Base-by-base conservation (phyloP, 53 echinoderm and acorn worm genomes). In the Luidia sarsii region DNA sequence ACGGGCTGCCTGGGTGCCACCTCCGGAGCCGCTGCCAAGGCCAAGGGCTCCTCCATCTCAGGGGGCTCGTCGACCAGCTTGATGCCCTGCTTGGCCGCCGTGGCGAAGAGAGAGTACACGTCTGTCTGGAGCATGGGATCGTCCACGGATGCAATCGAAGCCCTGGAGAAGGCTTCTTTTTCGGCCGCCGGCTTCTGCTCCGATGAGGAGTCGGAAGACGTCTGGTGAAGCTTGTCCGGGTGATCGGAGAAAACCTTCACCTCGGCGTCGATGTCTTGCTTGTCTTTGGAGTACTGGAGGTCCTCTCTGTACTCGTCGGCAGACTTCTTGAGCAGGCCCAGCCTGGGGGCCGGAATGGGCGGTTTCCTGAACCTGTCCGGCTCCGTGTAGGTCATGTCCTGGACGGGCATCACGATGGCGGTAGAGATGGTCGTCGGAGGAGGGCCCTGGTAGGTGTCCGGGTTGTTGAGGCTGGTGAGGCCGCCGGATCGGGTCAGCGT, bases 371-470 rank as follows among this genome's bases (percentile, higher is more conserved):
- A 31, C 32, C 48, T 57, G 29, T 77, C 61, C 0, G 77, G 33
- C 11, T 77, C 60, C 4, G 61, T 41, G 46, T 77, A 77, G 7
- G 77, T 59, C 8, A 77, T 33, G 35, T 77, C 77, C 48, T 59
- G 77, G 22, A 77, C 77, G 43, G 77, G 77, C 77, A 77, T 77
- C n/a, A 77, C 77, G 16, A 77, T 77, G 1, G 77, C 77, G 43
- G 77, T 77, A 7, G 77, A 39, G 0, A 46, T 43, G 1, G 77
- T 39, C 20, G 67, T 22, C 13, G 55, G 72, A 54, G 55, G 53
- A 74, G n/a, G n/a, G 22, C 45, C 30, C 2, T 56, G 57, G 39
- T 39, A 77, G 60, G 21, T 77, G 10, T 55, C 48, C 7, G 60
- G 77, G 19, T 67, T 45, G 67, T 67, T 43, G 67, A 67, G 67